Conservation (phyloP, 2,797 vertebrate genomes). For the Amniataba percoides region DNA sequence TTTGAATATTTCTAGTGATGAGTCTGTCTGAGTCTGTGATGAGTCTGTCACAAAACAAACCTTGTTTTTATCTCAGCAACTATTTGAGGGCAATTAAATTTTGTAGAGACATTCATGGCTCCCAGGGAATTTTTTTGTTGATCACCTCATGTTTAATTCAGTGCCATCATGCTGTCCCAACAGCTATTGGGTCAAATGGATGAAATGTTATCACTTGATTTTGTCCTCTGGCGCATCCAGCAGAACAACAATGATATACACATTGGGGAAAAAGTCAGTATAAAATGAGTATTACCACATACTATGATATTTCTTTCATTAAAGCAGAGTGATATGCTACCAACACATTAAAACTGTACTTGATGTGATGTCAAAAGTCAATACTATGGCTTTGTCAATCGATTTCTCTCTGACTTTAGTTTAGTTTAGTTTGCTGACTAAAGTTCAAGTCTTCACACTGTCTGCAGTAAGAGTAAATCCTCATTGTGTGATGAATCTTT, state of each 20-base stretch:
- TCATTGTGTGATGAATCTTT: constrained; percentile 8
- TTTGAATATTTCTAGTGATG: neutral
- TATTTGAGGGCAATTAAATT: neutral
- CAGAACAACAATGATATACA: neutral
- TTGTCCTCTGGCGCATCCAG: neutral
- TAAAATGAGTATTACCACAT: neutral
- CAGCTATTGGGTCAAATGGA: too few relatives aligned
- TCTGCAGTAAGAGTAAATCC: neutral
- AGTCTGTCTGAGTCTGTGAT: too few relatives aligned
- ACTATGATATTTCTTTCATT: neutral
- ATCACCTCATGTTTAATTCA: too few relatives aligned
- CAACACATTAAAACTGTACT: neutral
- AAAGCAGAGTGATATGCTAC: neutral
- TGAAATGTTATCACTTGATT: neutral
- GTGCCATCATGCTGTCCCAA: too few relatives aligned
- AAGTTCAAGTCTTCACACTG: neutral
- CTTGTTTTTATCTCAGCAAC: neutral
- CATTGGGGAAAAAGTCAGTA: neutral
- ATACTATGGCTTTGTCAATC: neutral
- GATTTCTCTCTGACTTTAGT: constrained; percentile 16
- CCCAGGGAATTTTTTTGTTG: neutral
- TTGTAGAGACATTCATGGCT: neutral
- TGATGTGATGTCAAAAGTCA: neutral
- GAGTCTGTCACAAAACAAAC: too few relatives aligned
- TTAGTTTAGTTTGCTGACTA: too few relatives aligned